phyloP scores from a whole-genome alignment of 2,888 invertebrate species.

The Aphidius colemani region DNA sequence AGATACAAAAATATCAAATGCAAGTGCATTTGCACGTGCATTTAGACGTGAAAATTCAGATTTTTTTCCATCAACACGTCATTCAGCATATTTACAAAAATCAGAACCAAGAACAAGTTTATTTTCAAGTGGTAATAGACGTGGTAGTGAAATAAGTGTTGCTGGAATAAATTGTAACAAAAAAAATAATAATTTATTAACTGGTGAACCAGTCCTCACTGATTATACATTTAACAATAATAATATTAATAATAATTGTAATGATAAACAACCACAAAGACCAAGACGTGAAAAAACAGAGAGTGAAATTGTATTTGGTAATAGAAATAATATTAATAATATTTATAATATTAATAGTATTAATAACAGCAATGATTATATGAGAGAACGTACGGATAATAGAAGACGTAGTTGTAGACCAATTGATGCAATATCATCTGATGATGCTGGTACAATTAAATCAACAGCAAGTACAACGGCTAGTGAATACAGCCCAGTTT shows the following conservation, averaged over 20 bases:
- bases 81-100: constrained; percentile 74
- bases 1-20: constrained; percentile 71
- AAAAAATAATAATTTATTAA: constrained; percentile 60
- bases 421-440: constrained; percentile 51
- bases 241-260: too few species aligned
- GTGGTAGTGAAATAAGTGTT: constrained; percentile 64
- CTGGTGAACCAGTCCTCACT: constrained; percentile 72
- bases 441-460: constrained; percentile 54
- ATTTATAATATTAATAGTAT: background rate
- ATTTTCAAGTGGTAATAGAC: constrained; percentile 71
- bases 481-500: constrained; percentile 57
- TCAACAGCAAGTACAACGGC: constrained; percentile 57
- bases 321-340: constrained; percentile 55
- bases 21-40: constrained; percentile 71
- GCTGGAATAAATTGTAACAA: constrained; percentile 51
- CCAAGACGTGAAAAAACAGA: constrained; percentile 88
- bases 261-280: constrained; percentile 59
- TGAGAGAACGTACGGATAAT: constrained; percentile 60
- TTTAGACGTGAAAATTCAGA: constrained; percentile 85
- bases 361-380: constrained; percentile 12
- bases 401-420: constrained; percentile 62
- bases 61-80: constrained; percentile 78
- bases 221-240: constrained; percentile 66
- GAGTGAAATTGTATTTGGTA: constrained; percentile 81
- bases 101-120: constrained; percentile 61